phyloP scores from a whole-genome alignment of 2,888 invertebrate species.

The Eristalis intricaria region DNA sequence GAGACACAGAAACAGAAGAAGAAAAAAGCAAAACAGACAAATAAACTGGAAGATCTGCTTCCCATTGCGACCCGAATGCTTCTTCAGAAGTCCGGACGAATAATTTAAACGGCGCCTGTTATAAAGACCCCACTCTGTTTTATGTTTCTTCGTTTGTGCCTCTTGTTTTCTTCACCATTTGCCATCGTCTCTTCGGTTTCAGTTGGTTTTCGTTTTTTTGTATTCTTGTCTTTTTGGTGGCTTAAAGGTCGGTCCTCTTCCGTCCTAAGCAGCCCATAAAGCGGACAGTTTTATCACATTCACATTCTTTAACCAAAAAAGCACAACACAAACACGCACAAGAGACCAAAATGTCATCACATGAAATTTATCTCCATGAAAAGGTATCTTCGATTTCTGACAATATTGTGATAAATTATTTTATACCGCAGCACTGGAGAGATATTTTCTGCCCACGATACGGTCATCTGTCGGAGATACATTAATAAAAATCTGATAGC shows the following conservation, averaged over 20 bases:
- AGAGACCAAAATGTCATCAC: slow-evolving; percentile 70
- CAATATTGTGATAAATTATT: slow-evolving; percentile 72
- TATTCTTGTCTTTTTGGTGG: neutral
- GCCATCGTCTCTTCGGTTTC: slow-evolving; percentile 22
- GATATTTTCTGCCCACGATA: slow-evolving; percentile 46
- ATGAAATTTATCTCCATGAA: slow-evolving; percentile 68
- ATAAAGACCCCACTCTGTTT: slow-evolving; percentile 71
- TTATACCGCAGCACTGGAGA: slow-evolving; percentile 29
- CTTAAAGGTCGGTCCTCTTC: slow-evolving; percentile 43
- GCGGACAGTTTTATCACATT: slow-evolving; percentile 71
- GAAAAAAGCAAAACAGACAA: neutral
- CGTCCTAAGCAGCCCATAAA: slow-evolving; percentile 66
- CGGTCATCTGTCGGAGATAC: slow-evolving; percentile 20
- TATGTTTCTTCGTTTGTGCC: slow-evolving; percentile 43
- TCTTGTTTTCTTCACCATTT: slow-evolving; percentile 3
- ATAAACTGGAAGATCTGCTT: slow-evolving; percentile 65
- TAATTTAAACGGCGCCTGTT: slow-evolving; percentile 73
- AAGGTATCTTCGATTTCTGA: slow-evolving; percentile 72
- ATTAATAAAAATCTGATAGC: slow-evolving; percentile 64
- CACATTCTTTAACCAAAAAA: slow-evolving; percentile 55
- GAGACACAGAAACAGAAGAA: neutral
- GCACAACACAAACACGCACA: slow-evolving; percentile 60
- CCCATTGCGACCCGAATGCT: slow-evolving; percentile 69
- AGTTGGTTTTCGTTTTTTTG: neutral
- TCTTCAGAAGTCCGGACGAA: slow-evolving; percentile 71